phyloP scores from a whole-genome alignment of 2,113 vertebrate species.

The Gambusia affinis region DNA sequence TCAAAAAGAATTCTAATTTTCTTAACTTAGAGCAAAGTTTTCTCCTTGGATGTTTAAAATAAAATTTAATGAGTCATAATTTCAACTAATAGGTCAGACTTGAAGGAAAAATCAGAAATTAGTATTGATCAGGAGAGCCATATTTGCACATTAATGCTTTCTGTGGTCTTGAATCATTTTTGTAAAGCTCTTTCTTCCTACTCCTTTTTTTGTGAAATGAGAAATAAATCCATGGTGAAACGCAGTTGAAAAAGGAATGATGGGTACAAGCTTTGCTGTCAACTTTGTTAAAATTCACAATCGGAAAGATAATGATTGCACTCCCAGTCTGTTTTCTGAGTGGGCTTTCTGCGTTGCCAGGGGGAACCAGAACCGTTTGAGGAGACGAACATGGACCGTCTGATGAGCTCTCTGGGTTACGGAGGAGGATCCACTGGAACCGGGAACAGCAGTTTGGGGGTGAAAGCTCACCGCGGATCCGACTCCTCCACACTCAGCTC shows the following conservation, averaged over 20 bases:
- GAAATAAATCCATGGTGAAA: not conserved
- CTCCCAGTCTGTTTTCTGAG: not conserved
- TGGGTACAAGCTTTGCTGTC: not conserved
- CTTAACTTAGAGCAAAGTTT: too few species aligned
- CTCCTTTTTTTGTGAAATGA: not conserved
- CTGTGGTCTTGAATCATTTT: not conserved
- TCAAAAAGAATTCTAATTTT: too few species aligned
- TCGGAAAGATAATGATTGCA: not conserved
- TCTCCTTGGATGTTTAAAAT: too few species aligned
- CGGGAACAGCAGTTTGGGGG: slow-evolving; percentile 77
- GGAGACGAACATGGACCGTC: slow-evolving; percentile 93
- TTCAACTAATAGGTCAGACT: too few species aligned
- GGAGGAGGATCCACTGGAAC: slow-evolving; percentile 75
- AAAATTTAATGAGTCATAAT: too few species aligned
- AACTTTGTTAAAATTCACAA: not conserved
- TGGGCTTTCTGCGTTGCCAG: slow-evolving; percentile 67
- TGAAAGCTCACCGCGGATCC: slow-evolving; percentile 93
- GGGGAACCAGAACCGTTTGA: slow-evolving; percentile 94
- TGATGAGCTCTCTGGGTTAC: slow-evolving; percentile 86
- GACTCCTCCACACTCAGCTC: slow-evolving; percentile 98
- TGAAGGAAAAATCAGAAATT: too few species aligned
- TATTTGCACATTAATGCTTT: not conserved
- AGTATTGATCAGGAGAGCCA: not conserved
- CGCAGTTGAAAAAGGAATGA: not conserved
- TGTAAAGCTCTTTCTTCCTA: not conserved